Conservation (phyloP, 2,888 invertebrate species). For the Coelopa pilipes region DNA sequence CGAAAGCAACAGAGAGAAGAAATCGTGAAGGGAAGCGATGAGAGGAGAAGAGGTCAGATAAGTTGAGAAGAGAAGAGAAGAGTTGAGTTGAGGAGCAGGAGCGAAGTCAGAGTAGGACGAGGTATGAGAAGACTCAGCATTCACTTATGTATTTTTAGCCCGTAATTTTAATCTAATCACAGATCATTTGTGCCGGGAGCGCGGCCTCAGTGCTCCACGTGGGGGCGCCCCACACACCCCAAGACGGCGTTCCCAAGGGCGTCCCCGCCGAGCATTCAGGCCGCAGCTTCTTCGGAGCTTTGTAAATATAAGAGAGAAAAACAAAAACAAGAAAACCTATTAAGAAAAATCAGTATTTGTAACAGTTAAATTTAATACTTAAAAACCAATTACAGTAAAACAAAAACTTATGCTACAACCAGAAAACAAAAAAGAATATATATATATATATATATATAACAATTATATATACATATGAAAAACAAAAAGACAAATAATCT, state of each 20-base stretch:
- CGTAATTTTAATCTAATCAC: constrained; percentile 18
- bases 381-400: background rate
- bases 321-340: too few relatives aligned
- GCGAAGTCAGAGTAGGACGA: background rate
- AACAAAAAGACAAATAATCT: constrained; percentile 22
- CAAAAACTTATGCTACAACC: constrained; percentile 11
- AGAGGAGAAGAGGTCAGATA: too few relatives aligned
- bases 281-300: background rate
- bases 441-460: too few relatives aligned
- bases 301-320: constrained; percentile 28
- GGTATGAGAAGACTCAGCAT: background rate
- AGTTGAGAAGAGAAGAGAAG: too few relatives aligned
- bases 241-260: background rate
- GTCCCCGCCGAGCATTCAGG: background rate
- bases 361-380: constrained; percentile 17
- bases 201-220: background rate
- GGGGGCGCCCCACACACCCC: too few relatives aligned
- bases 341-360: constrained; percentile 20
- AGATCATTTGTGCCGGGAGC: background rate
- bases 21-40: too few relatives aligned
- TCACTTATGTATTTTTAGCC: constrained; percentile 29
- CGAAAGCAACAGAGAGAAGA: too few relatives aligned
- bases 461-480: constrained; percentile 4
- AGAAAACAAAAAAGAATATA: background rate
- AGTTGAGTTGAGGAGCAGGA: too few relatives aligned